Percentiles rank a stretch among this genome's conserved stretches.
These are phyloP conservation scores for Atta texana DNA, from an alignment of 1,140 invertebrate species.

Conservation along the genomic window DNA sequence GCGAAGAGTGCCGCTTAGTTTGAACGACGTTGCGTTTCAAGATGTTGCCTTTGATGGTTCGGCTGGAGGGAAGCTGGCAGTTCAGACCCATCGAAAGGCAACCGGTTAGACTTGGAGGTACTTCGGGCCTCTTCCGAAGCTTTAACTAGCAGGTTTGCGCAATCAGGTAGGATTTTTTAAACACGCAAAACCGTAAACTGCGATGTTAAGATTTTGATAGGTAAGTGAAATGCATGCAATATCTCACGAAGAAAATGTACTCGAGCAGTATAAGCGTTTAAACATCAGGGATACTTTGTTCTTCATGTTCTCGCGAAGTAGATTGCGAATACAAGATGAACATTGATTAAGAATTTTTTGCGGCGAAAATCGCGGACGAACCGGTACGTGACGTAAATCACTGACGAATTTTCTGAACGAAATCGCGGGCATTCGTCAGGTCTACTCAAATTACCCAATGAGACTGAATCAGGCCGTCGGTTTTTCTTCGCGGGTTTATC, in stretches of 20 bases:
- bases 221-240: background rate
- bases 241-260: background rate
- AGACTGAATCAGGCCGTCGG: slow-evolving; percentile 65
- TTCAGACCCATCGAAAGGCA: slow-evolving; percentile 47
- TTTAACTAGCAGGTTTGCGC: background rate
- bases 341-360: slow-evolving; percentile 44
- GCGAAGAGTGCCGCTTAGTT: slow-evolving; percentile 9
- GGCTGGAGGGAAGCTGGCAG: background rate
- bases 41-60: slow-evolving; percentile 14
- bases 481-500: slow-evolving; percentile 69
- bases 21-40: slow-evolving; percentile 38
- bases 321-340: background rate
- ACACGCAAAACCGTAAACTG: background rate
- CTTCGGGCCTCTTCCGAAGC: slow-evolving; percentile 1
- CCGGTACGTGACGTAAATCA: slow-evolving; percentile 31
- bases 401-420: slow-evolving; percentile 21
- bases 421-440: slow-evolving; percentile 45
- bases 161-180: slow-evolving; percentile 2
- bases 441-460: slow-evolving; percentile 55
- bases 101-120: slow-evolving; percentile 56
- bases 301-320: background rate
- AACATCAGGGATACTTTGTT: background rate
- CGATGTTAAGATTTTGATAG: background rate
- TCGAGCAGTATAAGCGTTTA: background rate
- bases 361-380: slow-evolving; percentile 9